Evolutionary conservation across 2,113 vertebrate species (phyloP), one percentile per base, ranked within the genome.

Genomic region (Carassius auratus): DNA sequence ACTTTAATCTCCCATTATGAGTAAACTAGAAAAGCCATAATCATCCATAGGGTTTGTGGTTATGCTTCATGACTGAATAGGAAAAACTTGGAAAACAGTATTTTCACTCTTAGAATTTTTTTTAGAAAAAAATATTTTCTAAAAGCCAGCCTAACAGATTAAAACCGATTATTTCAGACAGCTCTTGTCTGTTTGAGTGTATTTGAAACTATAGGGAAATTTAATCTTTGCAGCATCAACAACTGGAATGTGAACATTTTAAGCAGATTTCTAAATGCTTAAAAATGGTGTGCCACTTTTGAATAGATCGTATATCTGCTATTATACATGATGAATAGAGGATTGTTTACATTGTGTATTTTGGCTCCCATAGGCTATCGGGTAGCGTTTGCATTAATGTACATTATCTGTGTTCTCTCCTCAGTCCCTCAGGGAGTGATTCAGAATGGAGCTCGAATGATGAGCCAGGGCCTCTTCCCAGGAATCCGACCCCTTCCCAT

Each of bases 381-480:
- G 45, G 71, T 80, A 52, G 30, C 33, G 30, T 83, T 42, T 61
- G 84, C 33, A 42, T 71, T 86, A 81, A 85, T 57, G 38, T 3
- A n/a, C n/a, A 12, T 85, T 84, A 68, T 86, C 17, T 85, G 75
- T 64, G 42, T 84, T 90, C 88, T 86, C 87, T 88, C 61, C 88
- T 0, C 90, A 99, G 98, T 98, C 94, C 95, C 98, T 91, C 95
- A 97, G 0, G 96, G 98, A 89, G 97, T 99, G 94, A 99, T 99
- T 92, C 97, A 97, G 91, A 99, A 99, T 38, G 97, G 97, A 90
- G 95, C 97, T 26, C 96, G 97, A n/a, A 95, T 98, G 89, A 94
- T 97, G 95, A 98, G 94, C 94, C 96, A 97, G 93, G 97, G 97
- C 78, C 96, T 98, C 91, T 98, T 98, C 91, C 96, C 97, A 8